Evolutionary conservation across 2,797 vertebrate genomes (phyloP), one percentile per base, ranked within the genome.

Genomic region (Hippoglossus hippoglossus): DNA sequence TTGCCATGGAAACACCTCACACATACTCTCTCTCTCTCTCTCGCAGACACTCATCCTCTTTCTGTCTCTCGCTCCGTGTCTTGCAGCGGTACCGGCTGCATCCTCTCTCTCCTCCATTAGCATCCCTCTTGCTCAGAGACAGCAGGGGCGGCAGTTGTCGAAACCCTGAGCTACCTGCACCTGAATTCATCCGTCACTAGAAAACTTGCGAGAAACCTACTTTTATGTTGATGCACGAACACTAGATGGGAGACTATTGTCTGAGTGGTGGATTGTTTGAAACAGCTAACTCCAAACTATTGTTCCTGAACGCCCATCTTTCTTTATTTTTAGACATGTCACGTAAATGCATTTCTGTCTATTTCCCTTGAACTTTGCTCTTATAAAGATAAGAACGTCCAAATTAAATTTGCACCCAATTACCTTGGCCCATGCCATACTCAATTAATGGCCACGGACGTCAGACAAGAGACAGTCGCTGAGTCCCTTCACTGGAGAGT

Each of bases 1-100:
- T 94, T 91, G 85, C 92, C 88, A 89, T 92, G 85, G 93, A 87
- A 92, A 92, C 87, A 69, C 86, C 88, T 87, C 86, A 83, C 87
- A 84, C 90, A 79, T 77, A 8, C 80, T 34, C 73, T 58, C 68
- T 49, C 78, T 26, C 79, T 62, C 67, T 41, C 64, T 71, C 47
- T 19, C 72, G n/a, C 47, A 49, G 47, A 49, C 86, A 80, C 87
- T 81, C 90, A 77, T 77, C 31, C 62, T 73, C 50, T 19, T 72
- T 46, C 77, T 39, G 44, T 51, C 71, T 47, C 83, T 60, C 70
- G 47, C 69, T 77, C 41, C 83, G 51, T 56, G 47, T 24, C 70
- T 87, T 82, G 82, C 79, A 85, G 81, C 84, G 81, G 87, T 82
- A 87, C 87, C 80, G 83, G 83, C 89, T 91, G 85, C 66, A 83